Conservation (phyloP, 2,797 vertebrate genomes). For the Picus viridis region DNA sequence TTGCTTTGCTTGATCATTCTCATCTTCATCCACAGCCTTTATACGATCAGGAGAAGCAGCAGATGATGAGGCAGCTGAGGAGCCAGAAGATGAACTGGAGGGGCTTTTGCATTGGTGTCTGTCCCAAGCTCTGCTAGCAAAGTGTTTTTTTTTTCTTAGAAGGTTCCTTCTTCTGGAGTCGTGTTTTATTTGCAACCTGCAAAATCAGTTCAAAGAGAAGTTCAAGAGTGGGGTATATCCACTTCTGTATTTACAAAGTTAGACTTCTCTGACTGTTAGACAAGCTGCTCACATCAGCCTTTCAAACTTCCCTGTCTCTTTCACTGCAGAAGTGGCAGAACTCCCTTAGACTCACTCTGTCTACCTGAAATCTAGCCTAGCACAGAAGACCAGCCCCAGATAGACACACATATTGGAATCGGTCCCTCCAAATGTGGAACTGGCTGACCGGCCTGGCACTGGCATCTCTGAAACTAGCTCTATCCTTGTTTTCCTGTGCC, state of each 20-base stretch:
- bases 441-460: neutral
- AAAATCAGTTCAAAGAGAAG: neutral
- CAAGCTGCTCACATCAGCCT: neutral
- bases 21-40: neutral
- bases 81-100: constrained; percentile 61
- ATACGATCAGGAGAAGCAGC: neutral
- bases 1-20: neutral
- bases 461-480: neutral
- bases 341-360: accelerated
- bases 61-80: constrained; percentile 25
- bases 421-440: neutral
- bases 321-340: neutral
- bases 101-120: neutral
- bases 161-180: neutral
- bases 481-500: neutral
- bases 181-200: constrained; percentile 56
- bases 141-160: constrained; percentile 27
- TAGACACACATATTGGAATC: neutral
- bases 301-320: neutral
- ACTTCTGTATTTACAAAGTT: neutral
- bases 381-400: neutral
- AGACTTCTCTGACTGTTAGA: neutral
- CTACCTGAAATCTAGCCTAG: neutral
- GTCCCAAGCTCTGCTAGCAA: constrained; percentile 15
- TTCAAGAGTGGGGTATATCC: neutral